A percentile compares a stretch with the other conserved stretches of the same genome.
These are phyloP conservation scores for Uropsilus gracilis DNA, from an alignment of 2,113 vertebrate genomes.

Conservation along the genomic window DNA sequence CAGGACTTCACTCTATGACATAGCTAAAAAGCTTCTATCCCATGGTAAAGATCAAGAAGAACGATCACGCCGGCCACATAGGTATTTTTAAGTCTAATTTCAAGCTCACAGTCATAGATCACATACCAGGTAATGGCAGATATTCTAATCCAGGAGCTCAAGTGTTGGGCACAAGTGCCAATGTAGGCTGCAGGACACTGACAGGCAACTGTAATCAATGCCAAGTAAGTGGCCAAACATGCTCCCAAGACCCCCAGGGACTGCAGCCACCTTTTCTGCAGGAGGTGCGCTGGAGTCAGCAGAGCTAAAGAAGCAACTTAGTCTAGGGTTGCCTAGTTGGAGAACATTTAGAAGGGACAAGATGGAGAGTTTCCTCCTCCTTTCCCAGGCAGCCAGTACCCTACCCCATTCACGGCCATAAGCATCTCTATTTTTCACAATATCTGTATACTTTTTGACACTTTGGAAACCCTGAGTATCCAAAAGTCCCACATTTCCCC, in stretches of 20 bases:
- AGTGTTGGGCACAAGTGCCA: neutral
- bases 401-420: neutral
- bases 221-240: neutral
- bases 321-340: neutral
- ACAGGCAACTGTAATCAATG: neutral
- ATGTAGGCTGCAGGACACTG: neutral
- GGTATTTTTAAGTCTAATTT: constrained; percentile 30
- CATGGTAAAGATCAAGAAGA: neutral
- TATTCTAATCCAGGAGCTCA: neutral
- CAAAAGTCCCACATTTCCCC: neutral
- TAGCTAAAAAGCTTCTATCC: constrained; percentile 34
- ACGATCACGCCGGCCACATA: neutral
- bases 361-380: neutral
- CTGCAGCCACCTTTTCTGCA: neutral
- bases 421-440: neutral
- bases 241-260: neutral
- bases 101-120: constrained; percentile 12
- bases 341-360: neutral
- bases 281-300: neutral
- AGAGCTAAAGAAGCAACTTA: neutral
- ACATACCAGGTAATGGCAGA: neutral
- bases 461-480: constrained; percentile 21
- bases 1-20: neutral
- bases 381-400: neutral
- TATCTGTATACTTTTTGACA: neutral